A percentile compares a stretch with the other conserved stretches of the same genome.
phyloP scores from a whole-genome alignment of 35 echinoderm and acorn worm genomes.

The Ophiothrix spiculata region DNA sequence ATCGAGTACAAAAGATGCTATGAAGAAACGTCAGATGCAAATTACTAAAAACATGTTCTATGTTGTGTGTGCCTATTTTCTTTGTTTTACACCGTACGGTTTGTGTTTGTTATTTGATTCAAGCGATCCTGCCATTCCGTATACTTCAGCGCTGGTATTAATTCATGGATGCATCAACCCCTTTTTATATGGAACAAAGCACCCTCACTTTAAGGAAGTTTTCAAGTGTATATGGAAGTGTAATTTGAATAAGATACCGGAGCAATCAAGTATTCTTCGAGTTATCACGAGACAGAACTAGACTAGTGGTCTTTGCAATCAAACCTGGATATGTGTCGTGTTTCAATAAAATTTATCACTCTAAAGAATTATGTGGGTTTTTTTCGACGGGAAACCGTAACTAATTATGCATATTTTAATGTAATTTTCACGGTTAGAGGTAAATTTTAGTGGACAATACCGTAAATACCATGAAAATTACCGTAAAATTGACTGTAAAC shows the following conservation, averaged over 20 bases:
- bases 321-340: no score
- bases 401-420: no score
- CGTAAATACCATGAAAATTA: no score
- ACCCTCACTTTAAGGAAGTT: slow-evolving; percentile 71
- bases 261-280: slow-evolving; percentile 17
- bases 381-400: no score
- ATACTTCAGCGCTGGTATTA: slow-evolving; percentile 57
- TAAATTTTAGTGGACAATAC: no score
- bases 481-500: no score
- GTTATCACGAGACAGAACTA: not conserved
- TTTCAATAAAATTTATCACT: no score
- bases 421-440: no score
- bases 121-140: slow-evolving; percentile 68
- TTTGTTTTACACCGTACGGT: slow-evolving; percentile 70
- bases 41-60: slow-evolving; percentile 86
- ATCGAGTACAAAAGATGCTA: not conserved
- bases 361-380: no score
- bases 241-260: slow-evolving; percentile 58
- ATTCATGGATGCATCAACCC: slow-evolving; percentile 79
- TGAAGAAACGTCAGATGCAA: slow-evolving; percentile 50
- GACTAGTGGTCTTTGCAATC: no score
- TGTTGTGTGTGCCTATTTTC: slow-evolving; percentile 65
- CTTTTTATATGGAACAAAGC: slow-evolving; percentile 76
- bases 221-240: slow-evolving; percentile 63
- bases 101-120: slow-evolving; percentile 62